Evolutionary conservation across 1,140 invertebrate genomes (phyloP).

Genomic region (Plutomurus gul): DNA sequence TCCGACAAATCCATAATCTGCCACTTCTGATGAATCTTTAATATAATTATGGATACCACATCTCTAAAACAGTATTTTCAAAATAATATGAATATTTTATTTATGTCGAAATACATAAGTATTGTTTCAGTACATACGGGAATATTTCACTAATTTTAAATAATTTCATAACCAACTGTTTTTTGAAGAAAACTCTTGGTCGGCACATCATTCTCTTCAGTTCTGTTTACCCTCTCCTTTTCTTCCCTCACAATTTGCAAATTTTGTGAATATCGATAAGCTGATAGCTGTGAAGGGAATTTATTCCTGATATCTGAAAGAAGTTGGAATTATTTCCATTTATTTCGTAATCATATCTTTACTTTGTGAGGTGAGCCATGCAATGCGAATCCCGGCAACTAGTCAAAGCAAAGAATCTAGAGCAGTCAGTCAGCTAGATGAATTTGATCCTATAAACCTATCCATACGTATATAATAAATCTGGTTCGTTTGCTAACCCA

Average conservation of each 20-base stretch:
- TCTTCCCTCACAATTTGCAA: not conserved
- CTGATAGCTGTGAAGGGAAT: not conserved
- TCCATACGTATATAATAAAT: too few species aligned
- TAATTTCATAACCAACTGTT: not conserved
- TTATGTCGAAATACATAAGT: not conserved
- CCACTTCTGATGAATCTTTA: not conserved
- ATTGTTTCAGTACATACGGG: not conserved
- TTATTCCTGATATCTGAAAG: not conserved
- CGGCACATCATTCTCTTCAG: not conserved
- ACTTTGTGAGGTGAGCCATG: too few species aligned
- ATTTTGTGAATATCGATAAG: conserved; percentile 11
- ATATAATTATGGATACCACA: not conserved
- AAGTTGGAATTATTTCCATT: not conserved
- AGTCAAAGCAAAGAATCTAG: too few species aligned
- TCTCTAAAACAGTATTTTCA: not conserved
- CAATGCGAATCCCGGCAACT: too few species aligned
- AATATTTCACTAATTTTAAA: conserved; percentile 52
- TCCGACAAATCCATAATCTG: not conserved
- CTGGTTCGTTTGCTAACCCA: too few species aligned
- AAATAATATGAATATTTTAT: too few species aligned
- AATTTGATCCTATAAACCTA: too few species aligned
- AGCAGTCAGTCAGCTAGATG: too few species aligned
- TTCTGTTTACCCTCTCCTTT: not conserved
- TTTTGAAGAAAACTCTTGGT: not conserved
- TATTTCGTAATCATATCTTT: not conserved